Conservation (phyloP, 2,888 invertebrate species). For the Megalurothrips usitatus region DNA sequence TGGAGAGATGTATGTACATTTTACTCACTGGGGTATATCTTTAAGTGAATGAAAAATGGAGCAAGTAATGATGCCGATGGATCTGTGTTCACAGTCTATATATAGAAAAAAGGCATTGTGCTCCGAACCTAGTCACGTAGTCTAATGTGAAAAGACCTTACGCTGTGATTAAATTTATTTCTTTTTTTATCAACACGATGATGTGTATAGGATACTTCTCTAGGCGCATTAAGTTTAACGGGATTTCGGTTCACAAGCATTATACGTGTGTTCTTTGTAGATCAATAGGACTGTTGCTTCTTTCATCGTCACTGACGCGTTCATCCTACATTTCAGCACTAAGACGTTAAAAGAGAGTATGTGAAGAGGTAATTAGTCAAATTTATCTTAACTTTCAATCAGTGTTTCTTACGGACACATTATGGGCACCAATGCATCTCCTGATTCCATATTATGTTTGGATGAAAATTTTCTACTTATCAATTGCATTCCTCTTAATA, state of each 20-base stretch:
- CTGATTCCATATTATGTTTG: background rate
- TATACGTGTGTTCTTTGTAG: background rate
- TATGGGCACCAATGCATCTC: background rate
- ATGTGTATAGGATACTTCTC: background rate
- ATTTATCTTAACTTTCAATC: background rate
- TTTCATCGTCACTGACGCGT: background rate
- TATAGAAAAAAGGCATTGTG: background rate
- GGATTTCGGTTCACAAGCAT: background rate
- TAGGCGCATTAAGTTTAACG: background rate
- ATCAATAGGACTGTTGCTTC: background rate
- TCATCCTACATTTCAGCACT: background rate
- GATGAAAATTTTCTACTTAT: background rate
- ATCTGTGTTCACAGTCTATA: background rate
- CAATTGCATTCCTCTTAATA: background rate
- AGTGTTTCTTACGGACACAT: background rate
- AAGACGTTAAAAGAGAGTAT: background rate
- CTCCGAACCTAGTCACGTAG: conserved; percentile 17
- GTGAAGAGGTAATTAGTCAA: background rate
- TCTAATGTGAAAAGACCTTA: conserved; percentile 22
- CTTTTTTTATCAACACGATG: background rate
- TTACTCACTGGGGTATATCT: background rate
- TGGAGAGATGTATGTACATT: conserved; percentile 5
- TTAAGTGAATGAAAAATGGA: background rate
- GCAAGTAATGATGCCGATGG: background rate
- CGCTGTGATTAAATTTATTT: conserved; percentile 23